Evolutionary conservation across 2,888 invertebrate species (phyloP), one percentile per base, ranked within the genome.

Genomic region (Rhodophaea formosa): DNA sequence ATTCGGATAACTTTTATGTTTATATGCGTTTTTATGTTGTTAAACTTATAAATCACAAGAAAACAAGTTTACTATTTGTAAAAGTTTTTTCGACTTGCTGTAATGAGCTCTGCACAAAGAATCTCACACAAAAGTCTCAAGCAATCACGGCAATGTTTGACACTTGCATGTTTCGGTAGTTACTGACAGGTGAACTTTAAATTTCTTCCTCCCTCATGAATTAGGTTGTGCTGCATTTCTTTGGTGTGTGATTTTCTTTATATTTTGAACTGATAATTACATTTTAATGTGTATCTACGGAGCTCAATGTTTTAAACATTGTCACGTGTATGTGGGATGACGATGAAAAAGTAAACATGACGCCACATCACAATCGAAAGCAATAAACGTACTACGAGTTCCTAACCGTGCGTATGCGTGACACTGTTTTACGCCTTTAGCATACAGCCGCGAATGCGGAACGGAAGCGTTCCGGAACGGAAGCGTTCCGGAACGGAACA

Each of bases 51-150:
- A n/a, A n/a, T n/a, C n/a, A n/a, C n/a, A n/a, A n/a, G n/a, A n/a
- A n/a, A n/a, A n/a, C n/a, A n/a, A n/a, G n/a, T n/a, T n/a, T n/a
- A n/a, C n/a, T n/a, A n/a, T n/a, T n/a, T n/a, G n/a, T n/a, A n/a
- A n/a, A n/a, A n/a, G n/a, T n/a, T 23, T 23, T 23, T 23, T 23
- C 3, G 23, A 23, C 23, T 23, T 23, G 23, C 10, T 45, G 23
- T 8, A 30, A 30, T n/a, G 47, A 46, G 17, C 5, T 46, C 29
- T 46, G 32, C 49, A 49, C 49, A 32, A 49, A 49, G 49, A 49
- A 49, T 49, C 49, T 49, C 49, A 46, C 47, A 47, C 30, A 49
- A 49, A 46, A 10, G 39, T 39, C 39, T 39, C 39, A 39, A n/a
- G 5, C 12, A n/a, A n/a, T 12, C 39, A 39, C n/a, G 39, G n/a